Percentiles rank a stretch among this genome's conserved stretches.
Conservation (phyloP, 2,113 vertebrate genomes). For the Seriola quinqueradiata region DNA sequence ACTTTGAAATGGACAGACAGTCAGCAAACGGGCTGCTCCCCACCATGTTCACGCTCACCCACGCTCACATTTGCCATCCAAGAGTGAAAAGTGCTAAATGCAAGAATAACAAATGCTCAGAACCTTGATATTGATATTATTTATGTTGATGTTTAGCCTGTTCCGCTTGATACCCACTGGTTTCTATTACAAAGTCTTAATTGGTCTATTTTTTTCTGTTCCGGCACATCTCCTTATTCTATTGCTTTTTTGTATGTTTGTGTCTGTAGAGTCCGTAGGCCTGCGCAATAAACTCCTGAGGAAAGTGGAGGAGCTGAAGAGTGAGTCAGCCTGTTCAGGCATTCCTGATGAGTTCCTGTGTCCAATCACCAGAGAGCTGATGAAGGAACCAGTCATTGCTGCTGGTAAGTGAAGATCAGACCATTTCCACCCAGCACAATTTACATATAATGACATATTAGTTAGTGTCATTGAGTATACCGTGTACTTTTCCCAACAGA, state of each 20-base stretch:
- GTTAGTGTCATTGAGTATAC: no score
- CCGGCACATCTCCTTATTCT: background rate
- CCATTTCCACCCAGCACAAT: background rate
- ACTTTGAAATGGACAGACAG: conserved; percentile 42
- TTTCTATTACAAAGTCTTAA: background rate
- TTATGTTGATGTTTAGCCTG: conserved; percentile 11
- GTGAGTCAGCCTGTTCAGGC: conserved; percentile 73
- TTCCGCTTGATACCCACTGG: conserved; percentile 2
- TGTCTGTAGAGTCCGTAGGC: conserved; percentile 90
- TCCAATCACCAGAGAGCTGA: conserved; percentile 95
- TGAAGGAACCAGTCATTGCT: conserved; percentile 96
- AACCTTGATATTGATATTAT: conserved; percentile 27
- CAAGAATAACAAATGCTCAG: conserved; percentile 40
- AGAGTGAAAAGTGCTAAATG: conserved; percentile 50
- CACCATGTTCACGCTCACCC: conserved; percentile 54
- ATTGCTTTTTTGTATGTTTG: background rate
- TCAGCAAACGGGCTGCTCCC: conserved; percentile 43
- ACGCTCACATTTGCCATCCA: conserved; percentile 58
- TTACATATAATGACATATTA: background rate
- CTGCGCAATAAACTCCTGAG: conserved; percentile 89
- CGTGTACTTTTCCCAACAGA: conserved; percentile 82
- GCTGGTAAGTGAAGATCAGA: conserved; percentile 84
- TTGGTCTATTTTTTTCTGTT: conserved; percentile 3
- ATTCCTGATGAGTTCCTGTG: conserved; percentile 96
- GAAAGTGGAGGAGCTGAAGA: conserved; percentile 90